Conservation (phyloP, 2,888 invertebrate genomes). For the Mesopsocus fuscifrons region DNA sequence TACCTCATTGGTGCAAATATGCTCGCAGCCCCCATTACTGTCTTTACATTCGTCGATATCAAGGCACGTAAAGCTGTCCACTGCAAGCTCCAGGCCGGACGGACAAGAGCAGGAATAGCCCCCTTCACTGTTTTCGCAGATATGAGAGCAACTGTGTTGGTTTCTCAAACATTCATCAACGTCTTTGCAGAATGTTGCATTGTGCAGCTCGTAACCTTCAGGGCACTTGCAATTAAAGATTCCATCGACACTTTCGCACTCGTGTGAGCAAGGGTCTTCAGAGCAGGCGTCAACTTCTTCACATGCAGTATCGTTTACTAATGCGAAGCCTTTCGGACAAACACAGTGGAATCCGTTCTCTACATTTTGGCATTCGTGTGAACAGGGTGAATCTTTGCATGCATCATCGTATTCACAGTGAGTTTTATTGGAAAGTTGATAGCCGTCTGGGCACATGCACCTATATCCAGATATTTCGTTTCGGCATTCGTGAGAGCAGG, state of each 20-base stretch:
- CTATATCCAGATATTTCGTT: slow-evolving; percentile 27
- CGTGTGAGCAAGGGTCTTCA: slow-evolving; percentile 31
- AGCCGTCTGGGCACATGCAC: slow-evolving; percentile 31
- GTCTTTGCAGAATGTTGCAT: slow-evolving; percentile 26
- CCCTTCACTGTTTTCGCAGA: slow-evolving; percentile 36
- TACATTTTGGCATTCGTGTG: slow-evolving; percentile 37
- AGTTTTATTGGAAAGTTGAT: slow-evolving; percentile 15
- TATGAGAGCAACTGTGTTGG: slow-evolving; percentile 34
- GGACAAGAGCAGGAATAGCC: slow-evolving; percentile 37
- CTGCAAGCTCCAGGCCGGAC: slow-evolving; percentile 33
- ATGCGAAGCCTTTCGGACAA: slow-evolving; percentile 16
- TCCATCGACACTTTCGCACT: slow-evolving; percentile 27
- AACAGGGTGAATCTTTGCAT: slow-evolving; percentile 25
- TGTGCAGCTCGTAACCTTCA: slow-evolving; percentile 27
- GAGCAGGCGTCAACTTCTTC: slow-evolving; percentile 24
- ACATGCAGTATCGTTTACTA: slow-evolving; percentile 19
- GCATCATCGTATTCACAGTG: slow-evolving; percentile 19
- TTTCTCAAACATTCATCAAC: slow-evolving; percentile 27
- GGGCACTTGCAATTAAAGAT: slow-evolving; percentile 21
- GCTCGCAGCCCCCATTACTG: slow-evolving; percentile 27
- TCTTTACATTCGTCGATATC: slow-evolving; percentile 33
- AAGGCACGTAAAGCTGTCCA: slow-evolving; percentile 35
- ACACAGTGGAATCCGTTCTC: slow-evolving; percentile 24
- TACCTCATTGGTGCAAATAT: slow-evolving; percentile 30
- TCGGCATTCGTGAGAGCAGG: slow-evolving; percentile 21